Percentiles rank a stretch among this genome's conserved stretches.
These are phyloP conservation scores for Ennomos fuscantarius DNA, from an alignment of 2,888 invertebrate species.

Conservation along the genomic window DNA sequence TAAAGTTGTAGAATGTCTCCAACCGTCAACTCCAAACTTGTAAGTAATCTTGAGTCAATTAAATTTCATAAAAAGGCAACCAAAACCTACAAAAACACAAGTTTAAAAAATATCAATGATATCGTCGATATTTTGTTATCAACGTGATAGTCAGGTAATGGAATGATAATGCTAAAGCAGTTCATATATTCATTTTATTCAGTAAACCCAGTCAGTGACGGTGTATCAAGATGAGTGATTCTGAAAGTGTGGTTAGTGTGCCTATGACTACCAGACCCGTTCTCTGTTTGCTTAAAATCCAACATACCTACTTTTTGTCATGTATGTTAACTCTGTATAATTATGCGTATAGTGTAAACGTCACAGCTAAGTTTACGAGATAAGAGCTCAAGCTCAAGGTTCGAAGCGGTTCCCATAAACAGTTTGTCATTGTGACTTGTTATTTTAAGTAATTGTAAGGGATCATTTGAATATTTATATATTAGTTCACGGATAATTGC, in stretches of 20 bases:
- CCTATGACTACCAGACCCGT: not conserved
- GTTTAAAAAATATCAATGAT: not conserved
- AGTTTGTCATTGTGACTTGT: slow-evolving; percentile 31
- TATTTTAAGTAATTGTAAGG: slow-evolving; percentile 4
- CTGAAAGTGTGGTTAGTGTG: slow-evolving; percentile 51
- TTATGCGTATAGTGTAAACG: slow-evolving; percentile 15
- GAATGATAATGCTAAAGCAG: slow-evolving; percentile 15
- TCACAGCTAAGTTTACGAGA: slow-evolving; percentile 21
- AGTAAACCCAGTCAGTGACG: slow-evolving; percentile 5
- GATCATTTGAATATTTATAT: slow-evolving; percentile 4
- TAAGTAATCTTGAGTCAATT: slow-evolving; percentile 46
- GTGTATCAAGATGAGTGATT: slow-evolving; percentile 48
- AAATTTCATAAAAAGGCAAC: slow-evolving; percentile 7
- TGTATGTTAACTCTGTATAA: slow-evolving; percentile 24
- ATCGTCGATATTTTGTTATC: slow-evolving; percentile 17
- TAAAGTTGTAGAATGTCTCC: slow-evolving; percentile 43
- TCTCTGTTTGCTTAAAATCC: no score
- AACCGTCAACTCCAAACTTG: slow-evolving; percentile 51
- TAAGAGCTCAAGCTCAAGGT: slow-evolving; percentile 41
- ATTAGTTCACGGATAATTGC: no score
- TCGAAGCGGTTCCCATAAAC: slow-evolving; percentile 5
- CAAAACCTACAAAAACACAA: no score
- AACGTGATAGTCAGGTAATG: slow-evolving; percentile 8
- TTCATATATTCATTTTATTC: slow-evolving; percentile 16
- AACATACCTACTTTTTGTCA: slow-evolving; percentile 1